A percentile compares a stretch with the other conserved stretches of the same genome.
Conservation (phyloP, 2,797 vertebrate species). For the Alcedo atthis region DNA sequence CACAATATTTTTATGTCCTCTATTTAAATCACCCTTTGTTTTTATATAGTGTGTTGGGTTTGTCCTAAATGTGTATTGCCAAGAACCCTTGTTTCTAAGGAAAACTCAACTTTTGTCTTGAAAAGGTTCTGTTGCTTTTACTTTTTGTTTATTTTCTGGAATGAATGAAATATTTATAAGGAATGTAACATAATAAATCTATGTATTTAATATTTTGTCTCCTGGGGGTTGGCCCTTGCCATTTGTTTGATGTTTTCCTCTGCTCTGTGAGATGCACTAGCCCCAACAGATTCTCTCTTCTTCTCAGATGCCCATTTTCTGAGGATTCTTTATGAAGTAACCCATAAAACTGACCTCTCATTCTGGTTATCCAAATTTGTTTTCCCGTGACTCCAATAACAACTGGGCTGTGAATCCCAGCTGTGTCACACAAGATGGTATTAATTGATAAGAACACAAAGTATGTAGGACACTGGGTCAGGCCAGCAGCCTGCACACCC, state of each 20-base stretch:
- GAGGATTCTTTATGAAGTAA: neutral
- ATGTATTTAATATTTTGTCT: slow-evolving; percentile 12
- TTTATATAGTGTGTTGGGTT: neutral
- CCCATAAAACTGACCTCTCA: neutral
- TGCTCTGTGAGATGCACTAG: neutral
- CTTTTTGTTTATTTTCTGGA: neutral
- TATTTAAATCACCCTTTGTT: neutral
- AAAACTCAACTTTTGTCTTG: neutral
- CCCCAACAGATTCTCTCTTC: neutral
- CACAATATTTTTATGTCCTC: neutral
- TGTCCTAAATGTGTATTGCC: neutral
- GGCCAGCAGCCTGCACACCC: neutral
- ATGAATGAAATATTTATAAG: slow-evolving; percentile 18
- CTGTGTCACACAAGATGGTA: neutral
- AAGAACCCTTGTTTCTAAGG: neutral
- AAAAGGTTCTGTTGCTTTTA: neutral
- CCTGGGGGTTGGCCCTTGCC: neutral
- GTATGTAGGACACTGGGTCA: slow-evolving; percentile 33
- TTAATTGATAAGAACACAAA: neutral
- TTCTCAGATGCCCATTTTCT: neutral
- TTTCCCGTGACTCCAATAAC: neutral
- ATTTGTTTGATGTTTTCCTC: neutral
- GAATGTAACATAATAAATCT: slow-evolving; percentile 22
- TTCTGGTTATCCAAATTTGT: neutral
- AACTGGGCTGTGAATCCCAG: neutral